Evolutionary conservation across 53 echinoderm and acorn worm genomes (phyloP).

Genomic region (Patiria pectinifera): DNA sequence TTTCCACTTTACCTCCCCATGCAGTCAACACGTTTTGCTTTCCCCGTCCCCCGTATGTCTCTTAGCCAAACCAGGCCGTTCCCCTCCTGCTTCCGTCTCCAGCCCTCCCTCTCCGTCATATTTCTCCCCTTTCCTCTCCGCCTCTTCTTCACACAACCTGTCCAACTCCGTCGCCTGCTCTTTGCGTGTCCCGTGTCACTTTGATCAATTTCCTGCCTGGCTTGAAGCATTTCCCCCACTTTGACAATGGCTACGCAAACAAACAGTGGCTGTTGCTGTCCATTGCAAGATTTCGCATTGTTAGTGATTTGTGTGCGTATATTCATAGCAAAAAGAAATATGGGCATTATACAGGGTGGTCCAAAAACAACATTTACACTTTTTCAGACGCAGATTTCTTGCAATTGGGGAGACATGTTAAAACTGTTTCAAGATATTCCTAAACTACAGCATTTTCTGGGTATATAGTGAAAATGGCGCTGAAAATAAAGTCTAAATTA

Average conservation of each 20-base stretch:
- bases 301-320: not conserved
- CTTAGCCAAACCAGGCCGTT: not conserved
- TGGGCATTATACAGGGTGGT: too few species aligned
- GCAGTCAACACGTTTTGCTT: not conserved
- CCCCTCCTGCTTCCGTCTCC: not conserved
- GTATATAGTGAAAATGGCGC: too few species aligned
- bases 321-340: too few species aligned
- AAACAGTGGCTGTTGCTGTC: not conserved
- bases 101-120: too few species aligned
- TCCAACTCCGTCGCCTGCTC: not conserved
- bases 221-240: not conserved
- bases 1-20: not conserved
- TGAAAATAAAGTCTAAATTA: too few species aligned
- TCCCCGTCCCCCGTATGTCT: not conserved
- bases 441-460: too few species aligned
- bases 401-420: too few species aligned
- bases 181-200: not conserved
- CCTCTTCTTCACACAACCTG: not conserved
- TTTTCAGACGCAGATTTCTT: too few species aligned
- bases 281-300: not conserved
- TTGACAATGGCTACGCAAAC: not conserved
- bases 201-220: conserved; percentile 1
- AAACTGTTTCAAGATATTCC: too few species aligned
- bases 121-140: not conserved
- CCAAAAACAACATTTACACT: too few species aligned